Base-by-base conservation (phyloP, 2,113 vertebrate genomes). In the Calidris pugnax region DNA sequence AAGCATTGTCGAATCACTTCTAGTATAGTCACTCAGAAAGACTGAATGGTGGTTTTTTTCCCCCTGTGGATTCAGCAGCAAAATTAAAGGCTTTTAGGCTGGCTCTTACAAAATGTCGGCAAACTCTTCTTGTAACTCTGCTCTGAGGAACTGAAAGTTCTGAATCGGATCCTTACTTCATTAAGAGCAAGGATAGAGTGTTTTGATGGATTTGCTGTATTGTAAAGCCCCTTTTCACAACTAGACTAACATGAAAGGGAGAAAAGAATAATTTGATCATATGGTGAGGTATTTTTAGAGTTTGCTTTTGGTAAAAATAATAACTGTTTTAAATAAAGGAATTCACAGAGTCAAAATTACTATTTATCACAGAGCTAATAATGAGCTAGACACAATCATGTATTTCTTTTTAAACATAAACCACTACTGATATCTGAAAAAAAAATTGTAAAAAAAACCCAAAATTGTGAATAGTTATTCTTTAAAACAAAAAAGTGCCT, bases 311-410 rank as follows among this genome's bases (percentile, higher is more conserved):
- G 33, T 73, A 89, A 80, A 75, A 92, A 21, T 39, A 90, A 27
- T 27, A 72, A 64, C 12, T 87, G 20, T 63, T 90, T 79, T 43
- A 66, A 87, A 91, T 78, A 78, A 85, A 59, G n/a, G 26, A 89
- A 94, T 74, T 94, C 93, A 69, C 4, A 60, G 75, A 90, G 37
- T 89, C 51, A 91, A 72, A 95, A 87, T 68, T 77, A 66, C 26
- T 18, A 57, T 56, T 84, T 94, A 53, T 93, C 21, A 63, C 6
- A n/a, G 33, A 48, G 33, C 26, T 89, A 88, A 86, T 63, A 79
- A 87, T 72, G 56, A 94, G 7, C 39, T 56, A 89, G 48, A 35
- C 14, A 56, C 19, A 95, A 81, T 51, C 19, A 45, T 26, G 17
- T 27, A 81, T 32, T 66, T 62, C 51, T 81, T 90, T 79, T 80